Conservation (phyloP, 2,888 invertebrate genomes). For the Himalopsyche anomala region DNA sequence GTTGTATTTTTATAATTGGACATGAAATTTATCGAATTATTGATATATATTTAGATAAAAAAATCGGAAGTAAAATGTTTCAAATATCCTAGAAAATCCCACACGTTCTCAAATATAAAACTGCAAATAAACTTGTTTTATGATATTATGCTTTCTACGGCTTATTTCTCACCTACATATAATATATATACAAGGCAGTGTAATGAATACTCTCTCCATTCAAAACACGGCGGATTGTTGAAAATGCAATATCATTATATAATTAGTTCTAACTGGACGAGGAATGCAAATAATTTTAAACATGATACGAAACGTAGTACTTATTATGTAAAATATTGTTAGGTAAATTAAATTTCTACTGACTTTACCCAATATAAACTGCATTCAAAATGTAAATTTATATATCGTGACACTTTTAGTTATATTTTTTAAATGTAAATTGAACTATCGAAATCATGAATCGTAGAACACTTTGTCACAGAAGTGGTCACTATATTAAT, state of each 20-base stretch:
- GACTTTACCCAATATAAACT: too few species aligned
- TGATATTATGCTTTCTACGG: slow-evolving; percentile 11
- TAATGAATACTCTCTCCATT: slow-evolving; percentile 19
- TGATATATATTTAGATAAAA: too few species aligned
- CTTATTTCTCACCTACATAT: not conserved
- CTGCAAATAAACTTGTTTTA: not conserved
- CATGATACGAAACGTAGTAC: not conserved
- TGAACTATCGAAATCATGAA: too few species aligned
- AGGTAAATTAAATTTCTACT: not conserved
- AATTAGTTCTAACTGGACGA: slow-evolving; percentile 9
- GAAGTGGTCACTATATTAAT: too few species aligned
- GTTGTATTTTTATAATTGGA: too few species aligned
- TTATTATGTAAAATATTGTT: slow-evolving; percentile 3
- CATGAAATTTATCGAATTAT: too few species aligned
- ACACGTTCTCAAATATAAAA: slow-evolving; percentile 19
- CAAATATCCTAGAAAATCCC: not conserved
- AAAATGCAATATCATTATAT: slow-evolving; percentile 22
- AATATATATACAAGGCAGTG: not conserved
- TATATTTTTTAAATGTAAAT: too few species aligned
- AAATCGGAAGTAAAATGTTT: not conserved
- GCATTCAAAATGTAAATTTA: too few species aligned
- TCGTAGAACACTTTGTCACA: too few species aligned
- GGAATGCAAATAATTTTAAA: slow-evolving; percentile 24
- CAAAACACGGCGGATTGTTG: not conserved
- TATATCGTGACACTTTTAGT: too few species aligned